Percentiles rank a stretch among this genome's conserved stretches.
phyloP scores from a whole-genome alignment of 2,113 vertebrate species.

The Pseudopipra pipra region DNA sequence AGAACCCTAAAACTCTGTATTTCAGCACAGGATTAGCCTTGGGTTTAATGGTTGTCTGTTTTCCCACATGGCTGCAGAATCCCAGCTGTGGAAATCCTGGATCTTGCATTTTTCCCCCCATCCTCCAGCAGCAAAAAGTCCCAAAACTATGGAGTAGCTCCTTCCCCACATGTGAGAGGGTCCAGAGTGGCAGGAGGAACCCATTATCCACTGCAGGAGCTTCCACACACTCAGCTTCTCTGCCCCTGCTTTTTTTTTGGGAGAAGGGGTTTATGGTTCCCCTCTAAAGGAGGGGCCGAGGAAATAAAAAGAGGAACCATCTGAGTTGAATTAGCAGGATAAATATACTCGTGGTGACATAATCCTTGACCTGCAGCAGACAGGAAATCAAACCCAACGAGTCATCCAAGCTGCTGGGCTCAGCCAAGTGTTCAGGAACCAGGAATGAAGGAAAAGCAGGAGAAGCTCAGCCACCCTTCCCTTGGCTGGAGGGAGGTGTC shows the following conservation, averaged over 20 bases:
- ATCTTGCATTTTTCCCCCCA: neutral
- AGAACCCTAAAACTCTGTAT: neutral
- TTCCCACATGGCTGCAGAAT: rapidly evolving
- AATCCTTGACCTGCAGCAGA: slow-evolving; percentile 67
- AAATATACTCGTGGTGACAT: slow-evolving; percentile 64
- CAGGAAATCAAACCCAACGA: slow-evolving; percentile 55
- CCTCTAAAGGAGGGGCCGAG: neutral
- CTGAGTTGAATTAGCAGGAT: slow-evolving; percentile 62
- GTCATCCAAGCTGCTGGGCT: slow-evolving; percentile 12
- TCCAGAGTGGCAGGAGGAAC: neutral
- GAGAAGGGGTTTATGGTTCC: neutral
- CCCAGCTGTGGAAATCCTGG: neutral
- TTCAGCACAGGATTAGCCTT: neutral
- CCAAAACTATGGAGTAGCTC: neutral
- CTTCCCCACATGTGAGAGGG: neutral
- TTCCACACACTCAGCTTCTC: neutral
- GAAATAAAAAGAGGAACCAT: slow-evolving; percentile 30
- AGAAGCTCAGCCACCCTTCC: neutral
- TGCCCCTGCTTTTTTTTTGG: neutral
- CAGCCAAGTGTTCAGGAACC: neutral
- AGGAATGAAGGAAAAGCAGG: neutral
- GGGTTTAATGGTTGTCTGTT: neutral
- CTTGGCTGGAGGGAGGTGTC: neutral
- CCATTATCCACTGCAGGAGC: neutral
- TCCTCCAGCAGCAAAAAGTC: neutral